Evolutionary conservation across 2,797 vertebrate species (phyloP).

Genomic region (Notoglanidium macrostoma): DNA sequence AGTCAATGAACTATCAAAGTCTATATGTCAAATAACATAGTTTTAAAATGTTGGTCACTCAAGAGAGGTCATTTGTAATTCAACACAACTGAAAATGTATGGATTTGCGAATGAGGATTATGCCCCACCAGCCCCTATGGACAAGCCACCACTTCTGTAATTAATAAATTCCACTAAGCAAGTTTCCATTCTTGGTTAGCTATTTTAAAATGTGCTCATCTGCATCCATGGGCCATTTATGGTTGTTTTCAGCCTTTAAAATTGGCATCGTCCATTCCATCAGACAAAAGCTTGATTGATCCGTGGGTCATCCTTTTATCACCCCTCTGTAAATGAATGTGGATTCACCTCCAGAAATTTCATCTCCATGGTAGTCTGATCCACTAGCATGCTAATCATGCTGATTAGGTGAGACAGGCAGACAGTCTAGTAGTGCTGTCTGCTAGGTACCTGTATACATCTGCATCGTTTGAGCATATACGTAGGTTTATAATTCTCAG

Average conservation of each 20-base stretch:
- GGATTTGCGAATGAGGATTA: background rate
- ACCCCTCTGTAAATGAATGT: constrained; percentile 42
- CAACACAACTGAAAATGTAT: background rate
- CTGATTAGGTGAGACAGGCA: constrained; percentile 47
- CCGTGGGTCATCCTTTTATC: constrained; percentile 49
- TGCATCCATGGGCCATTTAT: constrained; percentile 41
- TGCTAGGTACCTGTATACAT: constrained; percentile 8
- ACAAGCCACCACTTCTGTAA: constrained; percentile 2
- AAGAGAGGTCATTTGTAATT: background rate
- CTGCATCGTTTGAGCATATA: constrained; percentile 33
- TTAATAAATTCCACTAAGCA: constrained; percentile 28
- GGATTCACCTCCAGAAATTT: constrained; percentile 31
- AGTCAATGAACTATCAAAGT: background rate
- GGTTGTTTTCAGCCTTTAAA: constrained; percentile 29
- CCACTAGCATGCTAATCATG: constrained; percentile 41
- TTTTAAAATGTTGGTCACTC: background rate
- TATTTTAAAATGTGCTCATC: constrained; percentile 17
- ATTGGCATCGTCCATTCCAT: constrained; percentile 31
- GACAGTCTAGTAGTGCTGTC: constrained; percentile 22
- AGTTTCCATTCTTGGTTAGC: constrained; percentile 26
- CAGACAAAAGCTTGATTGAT: constrained; percentile 39
- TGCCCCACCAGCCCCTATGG: background rate
- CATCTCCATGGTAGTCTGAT: constrained; percentile 45
- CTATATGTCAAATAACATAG: background rate
- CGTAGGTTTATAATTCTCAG: constrained; percentile 16